A percentile compares a stretch with the other conserved stretches of the same genome.
Conservation (phyloP, 2,797 vertebrate species). For the Nasua narica region DNA sequence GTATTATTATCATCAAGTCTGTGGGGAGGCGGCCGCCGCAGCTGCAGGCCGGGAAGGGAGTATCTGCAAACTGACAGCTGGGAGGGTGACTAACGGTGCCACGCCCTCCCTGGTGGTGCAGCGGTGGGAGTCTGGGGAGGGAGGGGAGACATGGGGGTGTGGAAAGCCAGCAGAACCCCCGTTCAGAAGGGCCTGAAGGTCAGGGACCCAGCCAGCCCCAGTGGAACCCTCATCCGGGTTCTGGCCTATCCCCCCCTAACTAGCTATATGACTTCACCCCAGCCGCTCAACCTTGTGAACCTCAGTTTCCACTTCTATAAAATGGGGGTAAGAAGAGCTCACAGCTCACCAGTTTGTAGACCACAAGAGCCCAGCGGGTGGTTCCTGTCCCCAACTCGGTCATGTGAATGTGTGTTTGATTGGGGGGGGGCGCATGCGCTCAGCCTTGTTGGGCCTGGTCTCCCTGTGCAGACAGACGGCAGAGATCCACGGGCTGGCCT, state of each 20-base stretch:
- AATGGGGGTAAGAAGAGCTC: neutral
- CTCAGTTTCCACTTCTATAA: conserved; percentile 3
- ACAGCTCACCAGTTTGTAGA: neutral
- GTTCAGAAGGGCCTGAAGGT: neutral
- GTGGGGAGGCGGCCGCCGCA: conserved; percentile 2
- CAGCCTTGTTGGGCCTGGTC: neutral
- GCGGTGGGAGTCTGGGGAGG: neutral
- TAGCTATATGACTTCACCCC: neutral
- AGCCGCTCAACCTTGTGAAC: neutral
- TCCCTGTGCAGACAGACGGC: neutral
- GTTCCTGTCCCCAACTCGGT: neutral
- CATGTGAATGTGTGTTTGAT: too few species aligned
- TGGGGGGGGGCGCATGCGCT: neutral
- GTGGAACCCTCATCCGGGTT: neutral
- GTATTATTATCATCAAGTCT: conserved; percentile 62
- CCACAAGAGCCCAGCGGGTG: neutral
- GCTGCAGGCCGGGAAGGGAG: conserved; percentile 53
- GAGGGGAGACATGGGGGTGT: too few species aligned
- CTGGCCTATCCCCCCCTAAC: neutral
- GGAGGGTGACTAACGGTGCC: conserved; percentile 43
- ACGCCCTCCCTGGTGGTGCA: neutral
- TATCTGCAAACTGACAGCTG: conserved; percentile 74
- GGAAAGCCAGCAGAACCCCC: neutral
- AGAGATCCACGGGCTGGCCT: neutral
- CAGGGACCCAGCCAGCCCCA: neutral